These are phyloP conservation scores for Ispidina picta DNA, from an alignment of 2,797 vertebrate genomes.

Conservation along the genomic window DNA sequence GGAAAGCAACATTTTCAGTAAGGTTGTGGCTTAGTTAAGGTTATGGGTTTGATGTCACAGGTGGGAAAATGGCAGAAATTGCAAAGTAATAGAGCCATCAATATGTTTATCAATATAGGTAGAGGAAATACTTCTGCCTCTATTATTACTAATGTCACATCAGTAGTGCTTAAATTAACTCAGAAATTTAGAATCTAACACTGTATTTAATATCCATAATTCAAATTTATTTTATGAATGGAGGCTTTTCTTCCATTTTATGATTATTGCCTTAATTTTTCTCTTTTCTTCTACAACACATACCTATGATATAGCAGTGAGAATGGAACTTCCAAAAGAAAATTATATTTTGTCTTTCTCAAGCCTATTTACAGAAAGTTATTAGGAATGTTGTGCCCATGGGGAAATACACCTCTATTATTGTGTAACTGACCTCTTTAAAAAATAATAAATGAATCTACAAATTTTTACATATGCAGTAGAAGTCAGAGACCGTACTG, in stretches of 20 bases:
- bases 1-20: background rate
- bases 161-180: background rate
- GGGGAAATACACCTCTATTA: background rate
- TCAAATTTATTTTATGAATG: background rate
- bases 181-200: background rate
- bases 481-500: no score
- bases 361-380: background rate
- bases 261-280: background rate
- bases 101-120: background rate
- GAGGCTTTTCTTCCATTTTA: background rate
- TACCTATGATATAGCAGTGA: background rate
- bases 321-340: background rate
- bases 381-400: background rate
- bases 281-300: background rate
- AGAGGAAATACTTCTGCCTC: background rate
- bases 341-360: background rate
- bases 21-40: background rate
- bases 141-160: background rate
- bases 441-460: no score
- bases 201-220: background rate
- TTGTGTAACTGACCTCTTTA: no score
- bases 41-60: background rate
- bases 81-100: background rate
- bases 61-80: background rate
- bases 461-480: no score